These are phyloP conservation scores for Crocidura indochinensis DNA, from an alignment of 2,797 vertebrate genomes.

Conservation along the genomic window DNA sequence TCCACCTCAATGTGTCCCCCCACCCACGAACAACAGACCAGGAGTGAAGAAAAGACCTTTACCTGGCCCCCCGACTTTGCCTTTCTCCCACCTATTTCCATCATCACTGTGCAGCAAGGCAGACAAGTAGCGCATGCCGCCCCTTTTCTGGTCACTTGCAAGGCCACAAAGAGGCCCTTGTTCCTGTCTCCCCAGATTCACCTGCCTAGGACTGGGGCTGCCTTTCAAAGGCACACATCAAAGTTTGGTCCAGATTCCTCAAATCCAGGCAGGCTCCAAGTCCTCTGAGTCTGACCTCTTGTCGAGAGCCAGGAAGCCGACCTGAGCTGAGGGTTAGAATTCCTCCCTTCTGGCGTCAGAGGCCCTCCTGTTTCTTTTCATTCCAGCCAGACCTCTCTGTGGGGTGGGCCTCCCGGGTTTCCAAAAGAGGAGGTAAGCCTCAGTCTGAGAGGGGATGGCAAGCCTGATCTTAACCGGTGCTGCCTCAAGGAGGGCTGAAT, in stretches of 20 bases:
- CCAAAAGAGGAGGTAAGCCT: conserved; percentile 70
- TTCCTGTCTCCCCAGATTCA: conserved; percentile 72
- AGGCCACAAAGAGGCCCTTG: conserved; percentile 67
- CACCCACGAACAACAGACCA: conserved; percentile 81
- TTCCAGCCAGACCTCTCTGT: conserved; percentile 70
- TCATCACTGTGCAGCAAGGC: neutral
- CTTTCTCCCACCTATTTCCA: neutral
- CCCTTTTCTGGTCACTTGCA: conserved; percentile 55
- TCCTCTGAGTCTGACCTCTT: conserved; percentile 63
- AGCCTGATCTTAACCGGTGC: conserved; percentile 79
- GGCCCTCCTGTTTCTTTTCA: conserved; percentile 80
- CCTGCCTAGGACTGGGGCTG: conserved; percentile 71
- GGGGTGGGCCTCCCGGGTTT: conserved; percentile 76
- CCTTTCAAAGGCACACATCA: conserved; percentile 77
- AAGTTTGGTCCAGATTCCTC: conserved; percentile 73
- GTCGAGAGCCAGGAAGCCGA: conserved; percentile 72
- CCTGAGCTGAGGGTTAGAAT: conserved; percentile 70
- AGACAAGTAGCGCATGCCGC: neutral
- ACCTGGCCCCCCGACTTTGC: neutral
- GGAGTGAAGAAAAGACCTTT: neutral
- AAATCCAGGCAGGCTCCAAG: conserved; percentile 62
- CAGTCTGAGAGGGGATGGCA: conserved; percentile 64
- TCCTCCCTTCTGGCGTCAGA: conserved; percentile 73
- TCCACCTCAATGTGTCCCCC: conserved; percentile 83
- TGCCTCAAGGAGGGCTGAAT: conserved; percentile 75